These are phyloP conservation scores for Zonotrichia albicollis DNA, from an alignment of 2,797 vertebrate species.

Conservation along the genomic window DNA sequence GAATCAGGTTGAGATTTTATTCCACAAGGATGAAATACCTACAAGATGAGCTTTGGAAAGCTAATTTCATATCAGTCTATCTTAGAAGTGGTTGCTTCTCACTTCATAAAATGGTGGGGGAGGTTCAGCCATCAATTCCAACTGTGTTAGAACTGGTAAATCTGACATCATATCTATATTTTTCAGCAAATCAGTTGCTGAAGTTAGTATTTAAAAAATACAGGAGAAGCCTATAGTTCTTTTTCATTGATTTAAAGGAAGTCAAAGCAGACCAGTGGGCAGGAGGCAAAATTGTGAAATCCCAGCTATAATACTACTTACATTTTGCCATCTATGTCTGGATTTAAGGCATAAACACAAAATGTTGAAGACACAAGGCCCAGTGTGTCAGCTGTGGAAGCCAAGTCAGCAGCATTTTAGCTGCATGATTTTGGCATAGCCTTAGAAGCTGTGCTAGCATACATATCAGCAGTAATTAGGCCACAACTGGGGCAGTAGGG, in stretches of 20 bases:
- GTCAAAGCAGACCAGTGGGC: background rate
- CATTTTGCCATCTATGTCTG: background rate
- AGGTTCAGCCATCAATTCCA: background rate
- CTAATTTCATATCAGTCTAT: background rate
- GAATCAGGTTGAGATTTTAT: constrained; percentile 3
- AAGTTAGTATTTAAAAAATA: background rate
- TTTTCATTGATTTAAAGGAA: background rate
- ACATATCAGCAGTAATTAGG: background rate
- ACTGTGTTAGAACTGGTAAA: background rate
- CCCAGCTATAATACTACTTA: background rate
- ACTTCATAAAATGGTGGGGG: background rate
- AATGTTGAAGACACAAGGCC: background rate
- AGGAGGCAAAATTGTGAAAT: background rate
- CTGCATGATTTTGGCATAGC: background rate
- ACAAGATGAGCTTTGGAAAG: background rate
- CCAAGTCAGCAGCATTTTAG: background rate
- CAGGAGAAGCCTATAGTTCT: background rate
- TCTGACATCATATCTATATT: background rate
- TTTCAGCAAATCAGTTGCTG: constrained; percentile 2
- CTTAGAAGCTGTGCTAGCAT: background rate
- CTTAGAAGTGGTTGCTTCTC: background rate
- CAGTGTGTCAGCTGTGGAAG: background rate
- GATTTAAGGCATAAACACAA: background rate
- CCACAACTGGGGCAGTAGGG: background rate
- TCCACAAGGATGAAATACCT: background rate